phyloP scores from a whole-genome alignment of 2,888 invertebrate species.

The Patella depressa region DNA sequence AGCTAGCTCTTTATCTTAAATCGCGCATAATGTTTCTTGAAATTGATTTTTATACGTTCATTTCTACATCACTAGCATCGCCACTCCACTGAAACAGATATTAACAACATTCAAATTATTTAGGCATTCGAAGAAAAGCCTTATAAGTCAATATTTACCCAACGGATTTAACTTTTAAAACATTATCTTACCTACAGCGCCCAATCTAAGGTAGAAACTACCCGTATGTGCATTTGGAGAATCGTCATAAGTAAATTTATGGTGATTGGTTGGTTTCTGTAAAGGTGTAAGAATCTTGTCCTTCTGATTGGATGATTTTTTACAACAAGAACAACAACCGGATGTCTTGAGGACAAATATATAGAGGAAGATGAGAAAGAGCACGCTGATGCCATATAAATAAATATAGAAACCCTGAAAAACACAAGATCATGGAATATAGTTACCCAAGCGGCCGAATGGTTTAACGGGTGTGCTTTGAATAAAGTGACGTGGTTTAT shows the following conservation, averaged over 20 bases:
- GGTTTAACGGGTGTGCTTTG: no score
- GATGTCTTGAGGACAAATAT: conserved; percentile 74
- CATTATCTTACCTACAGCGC: conserved; percentile 46
- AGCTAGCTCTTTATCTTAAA: no score
- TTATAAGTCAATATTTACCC: no score
- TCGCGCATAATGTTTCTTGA: no score
- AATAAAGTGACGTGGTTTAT: no score
- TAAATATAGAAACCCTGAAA: conserved; percentile 71
- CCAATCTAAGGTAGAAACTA: conserved; percentile 68
- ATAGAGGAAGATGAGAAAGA: conserved; percentile 65
- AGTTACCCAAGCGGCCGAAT: no score
- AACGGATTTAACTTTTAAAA: not conserved
- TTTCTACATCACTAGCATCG: not conserved
- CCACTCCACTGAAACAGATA: no score
- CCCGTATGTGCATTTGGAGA: conserved; percentile 53
- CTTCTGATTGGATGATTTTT: conserved; percentile 37
- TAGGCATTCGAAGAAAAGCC: no score
- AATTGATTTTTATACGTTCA: no score
- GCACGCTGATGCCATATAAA: conserved; percentile 57
- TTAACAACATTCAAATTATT: no score
- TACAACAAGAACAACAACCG: conserved; percentile 18
- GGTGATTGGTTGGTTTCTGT: conserved; percentile 52
- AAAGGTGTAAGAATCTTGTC: conserved; percentile 16
- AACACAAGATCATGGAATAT: conserved; percentile 38
- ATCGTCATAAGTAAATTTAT: conserved; percentile 41